Base-by-base conservation (phyloP, 2,888 invertebrate species). In the Siphlonurus alternatus region DNA sequence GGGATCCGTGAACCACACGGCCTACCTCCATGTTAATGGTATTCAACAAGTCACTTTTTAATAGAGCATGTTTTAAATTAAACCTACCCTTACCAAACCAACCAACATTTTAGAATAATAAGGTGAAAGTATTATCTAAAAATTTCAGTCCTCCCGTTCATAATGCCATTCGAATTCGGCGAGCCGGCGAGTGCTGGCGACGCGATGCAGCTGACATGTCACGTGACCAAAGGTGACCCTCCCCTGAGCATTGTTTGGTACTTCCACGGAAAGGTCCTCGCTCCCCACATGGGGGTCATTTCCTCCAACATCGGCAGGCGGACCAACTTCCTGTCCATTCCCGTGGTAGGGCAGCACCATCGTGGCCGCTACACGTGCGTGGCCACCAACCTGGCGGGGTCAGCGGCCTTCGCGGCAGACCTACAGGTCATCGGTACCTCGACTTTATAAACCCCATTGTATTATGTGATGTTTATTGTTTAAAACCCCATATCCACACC, bases 21-120 rank as follows among this genome's bases (percentile, higher is more conserved):
- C 89, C 68, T 80, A 81, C 72, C 79, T 89, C 69, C 82, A 82
- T 74, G 88, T 89, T 69, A 86, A 88, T 75, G 88, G 88, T 88
- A 63, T 38, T 63, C 15, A 38, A 38, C 38, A 38, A 5, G 15
- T 5, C 38, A 38, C 38, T 5, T 15, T 10, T 10, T 38, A 5
- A 10, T 38, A 38, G 7, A 38, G 38, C 38, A 5, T 38, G 15
- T 38, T 38, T 15, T 15, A 10, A 38, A 38, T 38, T 38, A 38
- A 38, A 38, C 15, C 38, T 15, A 38, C n/a, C n/a, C n/a, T n/a
- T n/a, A n/a, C n/a, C n/a, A n/a, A n/a, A n/a, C n/a, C n/a, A n/a
- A n/a, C n/a, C n/a, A n/a, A n/a, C n/a, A n/a, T n/a, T n/a, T n/a
- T n/a, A n/a, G n/a, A n/a, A n/a, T n/a, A n/a, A n/a, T n/a, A n/a